phyloP scores from a whole-genome alignment of 2,113 vertebrate species.

The Cryptotis parvus region DNA sequence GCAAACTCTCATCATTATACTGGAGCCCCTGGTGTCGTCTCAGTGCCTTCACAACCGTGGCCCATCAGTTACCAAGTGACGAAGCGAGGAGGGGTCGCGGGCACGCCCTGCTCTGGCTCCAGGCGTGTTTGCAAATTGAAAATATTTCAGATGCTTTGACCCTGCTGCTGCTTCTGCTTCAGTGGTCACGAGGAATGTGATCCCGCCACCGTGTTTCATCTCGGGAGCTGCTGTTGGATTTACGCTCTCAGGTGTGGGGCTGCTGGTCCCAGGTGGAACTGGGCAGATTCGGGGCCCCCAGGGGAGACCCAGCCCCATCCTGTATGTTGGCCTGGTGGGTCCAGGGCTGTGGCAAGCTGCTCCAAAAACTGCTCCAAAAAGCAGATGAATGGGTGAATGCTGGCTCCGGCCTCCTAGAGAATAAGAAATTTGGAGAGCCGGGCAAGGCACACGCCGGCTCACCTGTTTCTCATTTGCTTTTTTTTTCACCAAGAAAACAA shows the following conservation, averaged over 20 bases:
- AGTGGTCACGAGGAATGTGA: conserved; percentile 53
- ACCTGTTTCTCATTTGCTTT: neutral
- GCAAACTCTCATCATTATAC: neutral
- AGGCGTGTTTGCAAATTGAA: conserved; percentile 70
- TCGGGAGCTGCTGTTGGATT: conserved; percentile 43
- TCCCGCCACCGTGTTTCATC: neutral
- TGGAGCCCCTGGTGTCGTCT: neutral
- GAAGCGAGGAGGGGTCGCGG: neutral
- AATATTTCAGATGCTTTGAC: conserved; percentile 81
- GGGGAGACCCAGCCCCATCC: too few relatives aligned
- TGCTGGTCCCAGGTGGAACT: neutral
- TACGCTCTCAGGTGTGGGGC: neutral
- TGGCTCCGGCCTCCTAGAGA: too few relatives aligned
- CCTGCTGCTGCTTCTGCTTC: conserved; percentile 65
- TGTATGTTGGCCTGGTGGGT: too few relatives aligned
- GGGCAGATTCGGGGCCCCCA: neutral
- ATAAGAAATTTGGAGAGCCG: too few relatives aligned
- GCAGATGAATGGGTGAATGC: too few relatives aligned
- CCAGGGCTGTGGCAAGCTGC: too few relatives aligned
- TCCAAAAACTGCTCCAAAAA: too few relatives aligned
- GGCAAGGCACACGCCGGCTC: accelerated
- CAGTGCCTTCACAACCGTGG: neutral
- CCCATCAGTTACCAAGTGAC: neutral
- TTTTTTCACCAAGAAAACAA: neutral
- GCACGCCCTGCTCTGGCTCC: conserved; percentile 42